These are phyloP conservation scores for Fistularia tabacaria DNA, from an alignment of 2,797 vertebrate species.

Conservation along the genomic window DNA sequence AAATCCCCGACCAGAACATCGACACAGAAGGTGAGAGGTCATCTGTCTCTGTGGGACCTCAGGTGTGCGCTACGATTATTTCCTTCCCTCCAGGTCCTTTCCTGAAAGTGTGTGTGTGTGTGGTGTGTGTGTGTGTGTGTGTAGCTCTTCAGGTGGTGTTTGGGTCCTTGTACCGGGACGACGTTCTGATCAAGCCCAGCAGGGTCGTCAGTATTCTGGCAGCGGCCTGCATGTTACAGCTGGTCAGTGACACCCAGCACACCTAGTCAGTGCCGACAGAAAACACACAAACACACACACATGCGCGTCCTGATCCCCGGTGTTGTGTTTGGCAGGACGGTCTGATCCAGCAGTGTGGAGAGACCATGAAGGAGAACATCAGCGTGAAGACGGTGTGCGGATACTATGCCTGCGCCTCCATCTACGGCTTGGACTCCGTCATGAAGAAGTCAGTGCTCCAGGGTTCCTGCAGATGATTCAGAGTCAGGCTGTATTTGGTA, in stretches of 20 bases:
- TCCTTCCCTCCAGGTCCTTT: too few species aligned
- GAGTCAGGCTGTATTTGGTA: too few species aligned
- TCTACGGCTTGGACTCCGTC: constrained; percentile 92
- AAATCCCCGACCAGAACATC: constrained; percentile 98
- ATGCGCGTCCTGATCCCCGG: background rate
- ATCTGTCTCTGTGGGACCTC: too few species aligned
- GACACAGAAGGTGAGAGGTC: constrained; percentile 87
- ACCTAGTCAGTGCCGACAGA: background rate
- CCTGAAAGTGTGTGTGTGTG: background rate
- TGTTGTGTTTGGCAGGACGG: constrained; percentile 78
- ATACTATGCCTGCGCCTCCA: constrained; percentile 87
- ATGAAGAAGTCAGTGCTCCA: constrained; percentile 89
- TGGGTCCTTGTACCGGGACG: constrained; percentile 94
- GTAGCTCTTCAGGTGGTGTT: constrained; percentile 95
- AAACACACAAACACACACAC: background rate
- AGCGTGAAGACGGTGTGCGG: constrained; percentile 89
- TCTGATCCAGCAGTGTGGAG: constrained; percentile 96
- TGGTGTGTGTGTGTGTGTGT: background rate
- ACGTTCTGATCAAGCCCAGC: constrained; percentile 93
- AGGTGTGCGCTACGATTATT: too few species aligned
- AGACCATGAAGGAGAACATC: constrained; percentile 98
- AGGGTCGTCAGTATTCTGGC: constrained; percentile 91
- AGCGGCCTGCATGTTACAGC: constrained; percentile 94
- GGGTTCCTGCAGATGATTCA: too few species aligned
- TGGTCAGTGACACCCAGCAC: constrained; percentile 91